phyloP scores from a whole-genome alignment of 2,888 invertebrate species.

The Arenicola marina region DNA sequence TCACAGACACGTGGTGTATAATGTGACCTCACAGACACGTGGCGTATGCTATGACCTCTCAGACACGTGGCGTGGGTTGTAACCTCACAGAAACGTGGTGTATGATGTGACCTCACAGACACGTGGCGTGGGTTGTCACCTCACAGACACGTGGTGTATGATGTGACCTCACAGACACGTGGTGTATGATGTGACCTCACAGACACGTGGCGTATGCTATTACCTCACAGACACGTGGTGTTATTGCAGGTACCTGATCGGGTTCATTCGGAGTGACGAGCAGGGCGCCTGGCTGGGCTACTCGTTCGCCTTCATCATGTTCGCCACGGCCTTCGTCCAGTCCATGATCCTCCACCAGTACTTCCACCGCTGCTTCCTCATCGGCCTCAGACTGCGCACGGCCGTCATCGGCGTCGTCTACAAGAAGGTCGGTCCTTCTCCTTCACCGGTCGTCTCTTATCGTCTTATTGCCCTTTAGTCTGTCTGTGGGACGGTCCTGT shows the following conservation, averaged over 20 bases:
- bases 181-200: too few relatives aligned
- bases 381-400: conserved; percentile 63
- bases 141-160: too few relatives aligned
- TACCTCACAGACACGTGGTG: background rate
- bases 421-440: conserved; percentile 63
- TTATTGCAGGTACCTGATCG: conserved; percentile 54
- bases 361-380: conserved; percentile 62
- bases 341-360: conserved; percentile 64
- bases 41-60: too few relatives aligned
- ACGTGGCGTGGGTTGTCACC: too few relatives aligned
- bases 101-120: background rate
- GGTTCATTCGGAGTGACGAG: conserved; percentile 46
- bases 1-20: too few relatives aligned
- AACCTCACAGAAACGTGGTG: too few relatives aligned
- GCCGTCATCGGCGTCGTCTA: conserved; percentile 63
- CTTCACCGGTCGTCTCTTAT: too few relatives aligned
- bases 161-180: too few relatives aligned
- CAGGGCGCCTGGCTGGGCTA: conserved; percentile 54
- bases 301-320: conserved; percentile 57
- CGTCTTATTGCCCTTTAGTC: too few relatives aligned
- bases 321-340: conserved; percentile 58
- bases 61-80: background rate
- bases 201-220: too few relatives aligned
- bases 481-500: too few relatives aligned
- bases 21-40: too few relatives aligned